Percentiles rank a stretch among this genome's conserved stretches.
phyloP scores from a whole-genome alignment of 2,888 invertebrate species.

The Dione juno region DNA sequence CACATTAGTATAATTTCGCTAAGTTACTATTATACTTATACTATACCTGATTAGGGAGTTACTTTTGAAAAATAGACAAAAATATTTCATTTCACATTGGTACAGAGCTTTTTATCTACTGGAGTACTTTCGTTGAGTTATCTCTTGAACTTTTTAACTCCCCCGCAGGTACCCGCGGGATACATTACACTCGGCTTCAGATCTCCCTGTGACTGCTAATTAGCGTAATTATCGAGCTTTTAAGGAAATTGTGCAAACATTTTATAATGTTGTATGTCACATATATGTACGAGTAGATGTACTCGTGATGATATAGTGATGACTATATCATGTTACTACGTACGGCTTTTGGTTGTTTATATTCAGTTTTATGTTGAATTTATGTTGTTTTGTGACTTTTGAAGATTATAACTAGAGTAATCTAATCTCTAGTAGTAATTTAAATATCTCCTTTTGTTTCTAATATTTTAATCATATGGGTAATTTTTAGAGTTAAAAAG shows the following conservation, averaged over 20 bases:
- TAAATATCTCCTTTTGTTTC: no score
- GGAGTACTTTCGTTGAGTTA: background rate
- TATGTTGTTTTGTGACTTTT: no score
- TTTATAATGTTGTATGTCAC: background rate
- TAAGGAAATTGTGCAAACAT: conserved; percentile 21
- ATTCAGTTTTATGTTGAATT: no score
- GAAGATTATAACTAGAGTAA: no score
- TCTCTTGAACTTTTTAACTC: conserved; percentile 10
- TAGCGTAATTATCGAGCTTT: conserved; percentile 31
- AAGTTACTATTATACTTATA: background rate
- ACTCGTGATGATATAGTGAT: no score
- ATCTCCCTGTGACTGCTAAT: conserved; percentile 28
- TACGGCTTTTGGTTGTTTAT: no score
- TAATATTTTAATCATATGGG: no score
- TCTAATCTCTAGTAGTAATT: no score
- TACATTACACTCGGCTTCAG: conserved; percentile 10
- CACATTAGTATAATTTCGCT: no score
- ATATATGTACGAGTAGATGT: no score
- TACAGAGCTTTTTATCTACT: background rate
- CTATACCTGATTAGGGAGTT: background rate
- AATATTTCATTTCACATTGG: background rate
- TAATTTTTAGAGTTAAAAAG: no score
- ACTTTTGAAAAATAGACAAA: background rate
- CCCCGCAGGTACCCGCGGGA: conserved; percentile 23
- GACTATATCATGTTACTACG: background rate